Conservation (phyloP, 30 jellyfish, hydroid and myxozoan species). For the Rhopilema esculentum region DNA sequence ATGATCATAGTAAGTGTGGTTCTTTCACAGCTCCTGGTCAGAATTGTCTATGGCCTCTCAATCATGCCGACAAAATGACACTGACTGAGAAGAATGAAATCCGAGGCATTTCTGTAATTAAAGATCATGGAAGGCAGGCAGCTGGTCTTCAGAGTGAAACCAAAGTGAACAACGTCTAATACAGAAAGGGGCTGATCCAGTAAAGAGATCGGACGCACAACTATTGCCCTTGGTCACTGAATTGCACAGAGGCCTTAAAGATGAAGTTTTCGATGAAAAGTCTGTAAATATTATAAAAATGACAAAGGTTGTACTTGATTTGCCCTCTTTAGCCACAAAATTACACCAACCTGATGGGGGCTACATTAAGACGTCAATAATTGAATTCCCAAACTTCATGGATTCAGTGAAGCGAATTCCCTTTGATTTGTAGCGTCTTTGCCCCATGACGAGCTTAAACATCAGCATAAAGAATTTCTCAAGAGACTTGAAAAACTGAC, state of each 20-base stretch:
- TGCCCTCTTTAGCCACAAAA: conserved; percentile 38
- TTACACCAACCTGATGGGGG: conserved; percentile 47
- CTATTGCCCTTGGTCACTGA: conserved; percentile 19
- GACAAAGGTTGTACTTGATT: conserved; percentile 40
- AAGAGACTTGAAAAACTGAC: conserved; percentile 48
- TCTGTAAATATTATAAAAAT: conserved; percentile 17
- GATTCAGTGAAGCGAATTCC: conserved; percentile 15
- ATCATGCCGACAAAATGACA: conserved; percentile 39
- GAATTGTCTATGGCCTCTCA: conserved; percentile 55
- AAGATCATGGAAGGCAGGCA: conserved; percentile 39
- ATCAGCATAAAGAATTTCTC: conserved; percentile 44
- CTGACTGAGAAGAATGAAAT: conserved; percentile 38
- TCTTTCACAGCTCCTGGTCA: conserved; percentile 28
- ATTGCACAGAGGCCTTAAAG: conserved; percentile 39
- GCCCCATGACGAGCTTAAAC: conserved; percentile 41
- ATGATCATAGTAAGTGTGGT: conserved; percentile 39
- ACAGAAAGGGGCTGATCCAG: conserved; percentile 50
- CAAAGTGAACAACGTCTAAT: conserved; percentile 32
- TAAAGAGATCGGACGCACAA: conserved; percentile 45
- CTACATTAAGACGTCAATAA: conserved; percentile 4
- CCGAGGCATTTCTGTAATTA: conserved; percentile 62
- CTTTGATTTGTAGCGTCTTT: conserved; percentile 5
- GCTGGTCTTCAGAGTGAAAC: conserved; percentile 49
- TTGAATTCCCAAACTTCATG: conserved; percentile 17
- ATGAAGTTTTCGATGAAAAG: conserved; percentile 27